phyloP scores from a whole-genome alignment of 1,140 invertebrate species.

The Leptestheria dahalacensis region DNA sequence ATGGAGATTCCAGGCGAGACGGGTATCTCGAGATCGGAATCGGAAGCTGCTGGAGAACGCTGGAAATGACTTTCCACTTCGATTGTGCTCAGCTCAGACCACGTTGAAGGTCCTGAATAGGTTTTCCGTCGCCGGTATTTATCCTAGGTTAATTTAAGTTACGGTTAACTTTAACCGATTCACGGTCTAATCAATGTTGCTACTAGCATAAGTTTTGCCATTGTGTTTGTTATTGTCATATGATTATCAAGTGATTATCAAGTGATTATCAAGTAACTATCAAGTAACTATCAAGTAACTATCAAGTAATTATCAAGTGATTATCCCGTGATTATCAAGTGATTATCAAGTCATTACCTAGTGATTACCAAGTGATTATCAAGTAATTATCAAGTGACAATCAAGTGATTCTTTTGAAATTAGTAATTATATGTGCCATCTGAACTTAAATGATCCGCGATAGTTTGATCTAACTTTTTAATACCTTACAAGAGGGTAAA shows the following conservation, averaged over 20 bases:
- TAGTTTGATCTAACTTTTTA: no score
- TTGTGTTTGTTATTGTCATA: not conserved
- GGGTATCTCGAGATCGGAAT: not conserved
- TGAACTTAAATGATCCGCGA: no score
- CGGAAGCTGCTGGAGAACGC: constrained; percentile 1
- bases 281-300: no score
- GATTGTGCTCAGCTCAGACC: constrained; percentile 10
- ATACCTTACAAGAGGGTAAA: no score
- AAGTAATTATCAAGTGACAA: no score
- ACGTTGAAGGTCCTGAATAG: not conserved
- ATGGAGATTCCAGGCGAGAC: not conserved
- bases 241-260: not conserved
- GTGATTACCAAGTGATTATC: no score
- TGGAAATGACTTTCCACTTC: constrained; percentile 9
- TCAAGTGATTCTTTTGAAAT: no score
- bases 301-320: not conserved
- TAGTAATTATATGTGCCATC: no score
- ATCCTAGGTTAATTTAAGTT: not conserved
- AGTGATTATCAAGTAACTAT: no score
- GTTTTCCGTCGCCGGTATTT: not conserved
- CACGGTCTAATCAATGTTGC: not conserved
- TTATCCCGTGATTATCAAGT: not conserved
- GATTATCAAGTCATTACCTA: no score
- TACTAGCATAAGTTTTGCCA: not conserved
- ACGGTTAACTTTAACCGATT: not conserved